A percentile compares a stretch with the other conserved stretches of the same genome.
These are phyloP conservation scores for Drosophila insularis DNA, from an alignment of 1,140 invertebrate genomes.

Conservation along the genomic window DNA sequence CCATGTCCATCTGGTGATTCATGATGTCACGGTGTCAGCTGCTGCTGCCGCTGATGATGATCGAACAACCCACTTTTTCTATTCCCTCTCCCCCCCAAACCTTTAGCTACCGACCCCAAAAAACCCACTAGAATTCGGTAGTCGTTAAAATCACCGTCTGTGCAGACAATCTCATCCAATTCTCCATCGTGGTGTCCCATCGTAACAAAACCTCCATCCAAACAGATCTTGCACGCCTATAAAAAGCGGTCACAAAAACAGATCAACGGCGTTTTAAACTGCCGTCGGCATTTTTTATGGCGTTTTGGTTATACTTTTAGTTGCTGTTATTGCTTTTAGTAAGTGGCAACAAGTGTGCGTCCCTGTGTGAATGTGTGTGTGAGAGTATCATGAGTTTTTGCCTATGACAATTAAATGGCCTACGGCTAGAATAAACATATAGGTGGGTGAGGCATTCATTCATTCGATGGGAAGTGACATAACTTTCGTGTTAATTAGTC, in stretches of 20 bases:
- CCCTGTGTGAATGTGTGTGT: neutral
- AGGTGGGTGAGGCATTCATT: conserved; percentile 35
- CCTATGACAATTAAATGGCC: conserved; percentile 31
- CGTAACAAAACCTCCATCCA: conserved; percentile 49
- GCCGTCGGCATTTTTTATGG: conserved; percentile 62
- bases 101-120: neutral
- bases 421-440: conserved; percentile 21
- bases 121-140: conserved; percentile 62
- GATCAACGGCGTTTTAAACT: conserved; percentile 42
- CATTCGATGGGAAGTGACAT: conserved; percentile 53
- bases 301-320: conserved; percentile 31
- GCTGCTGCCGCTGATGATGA: conserved; percentile 16
- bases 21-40: conserved; percentile 59
- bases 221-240: conserved; percentile 69
- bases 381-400: conserved; percentile 7
- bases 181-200: conserved; percentile 32
- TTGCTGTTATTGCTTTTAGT: conserved; percentile 41
- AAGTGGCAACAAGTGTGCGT: conserved; percentile 39
- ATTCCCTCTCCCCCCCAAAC: neutral
- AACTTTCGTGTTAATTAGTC: conserved; percentile 33
- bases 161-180: conserved; percentile 34
- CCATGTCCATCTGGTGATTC: conserved; percentile 54
- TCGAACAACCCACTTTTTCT: conserved; percentile 2
- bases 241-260: conserved; percentile 64
- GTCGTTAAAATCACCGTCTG: conserved; percentile 55